phyloP scores from a whole-genome alignment of 23 tunicate species.

The Botrylloides violaceus region DNA sequence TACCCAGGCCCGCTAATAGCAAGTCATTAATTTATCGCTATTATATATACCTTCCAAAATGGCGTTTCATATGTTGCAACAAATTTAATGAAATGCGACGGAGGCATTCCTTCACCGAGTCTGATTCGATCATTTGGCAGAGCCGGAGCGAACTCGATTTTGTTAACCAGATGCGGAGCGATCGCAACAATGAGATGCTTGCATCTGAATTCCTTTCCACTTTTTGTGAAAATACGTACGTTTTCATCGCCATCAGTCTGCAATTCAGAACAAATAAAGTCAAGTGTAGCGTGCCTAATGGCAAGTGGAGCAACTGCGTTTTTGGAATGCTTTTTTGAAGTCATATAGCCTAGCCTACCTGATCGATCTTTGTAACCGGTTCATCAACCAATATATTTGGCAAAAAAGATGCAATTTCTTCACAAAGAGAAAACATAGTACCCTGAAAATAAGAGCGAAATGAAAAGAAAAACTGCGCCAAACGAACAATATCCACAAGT shows the following conservation, averaged over 20 bases:
- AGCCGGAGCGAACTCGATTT: conserved; percentile 49
- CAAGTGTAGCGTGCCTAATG: no score
- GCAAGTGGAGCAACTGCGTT: no score
- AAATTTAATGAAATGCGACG: conserved; percentile 70
- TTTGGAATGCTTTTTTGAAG: no score
- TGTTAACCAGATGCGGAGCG: conserved; percentile 60
- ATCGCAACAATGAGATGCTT: conserved; percentile 48
- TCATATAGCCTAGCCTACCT: no score
- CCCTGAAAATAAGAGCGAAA: no score
- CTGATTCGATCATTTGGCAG: conserved; percentile 45
- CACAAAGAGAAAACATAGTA: background rate
- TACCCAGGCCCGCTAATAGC: no score
- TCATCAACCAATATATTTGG: background rate
- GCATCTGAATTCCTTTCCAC: conserved; percentile 28
- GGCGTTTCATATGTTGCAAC: conserved; percentile 34
- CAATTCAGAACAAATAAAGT: no score
- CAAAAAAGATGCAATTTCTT: conserved; percentile 4
- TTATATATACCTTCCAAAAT: conserved; percentile 74
- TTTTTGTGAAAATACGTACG: conserved; percentile 20
- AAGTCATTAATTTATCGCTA: no score
- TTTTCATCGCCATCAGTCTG: background rate
- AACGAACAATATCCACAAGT: no score
- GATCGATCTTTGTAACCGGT: conserved; percentile 3
- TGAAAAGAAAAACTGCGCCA: no score
- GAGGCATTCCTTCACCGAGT: conserved; percentile 46